Evolutionary conservation across 2,797 vertebrate genomes (phyloP).

Genomic region (Hozukius guyotensis): DNA sequence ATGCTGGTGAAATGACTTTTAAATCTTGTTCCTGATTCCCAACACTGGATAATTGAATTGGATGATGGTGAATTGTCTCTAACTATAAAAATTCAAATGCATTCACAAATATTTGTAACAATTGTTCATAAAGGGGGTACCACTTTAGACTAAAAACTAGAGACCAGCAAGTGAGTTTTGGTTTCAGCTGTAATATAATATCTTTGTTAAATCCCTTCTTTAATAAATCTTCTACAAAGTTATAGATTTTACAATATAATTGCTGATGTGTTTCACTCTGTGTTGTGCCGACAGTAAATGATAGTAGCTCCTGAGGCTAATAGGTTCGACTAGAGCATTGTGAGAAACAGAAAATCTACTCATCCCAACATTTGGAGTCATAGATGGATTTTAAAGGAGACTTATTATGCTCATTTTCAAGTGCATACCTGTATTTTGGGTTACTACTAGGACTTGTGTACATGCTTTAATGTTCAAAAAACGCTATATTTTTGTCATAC

Average conservation of each 20-base stretch:
- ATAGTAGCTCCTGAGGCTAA: background rate
- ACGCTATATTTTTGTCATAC: too few relatives aligned
- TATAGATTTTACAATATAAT: background rate
- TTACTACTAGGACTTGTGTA: too few relatives aligned
- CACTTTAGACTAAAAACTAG: background rate
- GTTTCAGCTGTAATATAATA: background rate
- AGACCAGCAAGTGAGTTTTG: background rate
- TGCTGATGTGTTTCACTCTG: background rate
- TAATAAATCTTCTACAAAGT: background rate
- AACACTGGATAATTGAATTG: conserved; percentile 12
- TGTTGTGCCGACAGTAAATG: background rate
- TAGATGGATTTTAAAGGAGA: background rate
- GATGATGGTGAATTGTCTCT: background rate
- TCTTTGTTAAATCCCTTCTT: background rate
- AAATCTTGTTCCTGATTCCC: conserved; percentile 18
- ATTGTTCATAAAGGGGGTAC: conserved; percentile 16
- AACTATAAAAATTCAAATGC: background rate
- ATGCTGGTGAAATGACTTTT: conserved; percentile 9
- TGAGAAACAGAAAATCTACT: background rate
- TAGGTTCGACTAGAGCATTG: background rate
- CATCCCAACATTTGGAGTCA: background rate
- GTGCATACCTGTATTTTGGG: too few relatives aligned
- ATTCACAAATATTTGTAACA: background rate
- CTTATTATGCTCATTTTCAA: too few relatives aligned
- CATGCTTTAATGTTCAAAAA: too few relatives aligned